These are phyloP conservation scores for Chamaedrilus cognettii DNA, from an alignment of 2,888 invertebrate species.

Conservation along the genomic window DNA sequence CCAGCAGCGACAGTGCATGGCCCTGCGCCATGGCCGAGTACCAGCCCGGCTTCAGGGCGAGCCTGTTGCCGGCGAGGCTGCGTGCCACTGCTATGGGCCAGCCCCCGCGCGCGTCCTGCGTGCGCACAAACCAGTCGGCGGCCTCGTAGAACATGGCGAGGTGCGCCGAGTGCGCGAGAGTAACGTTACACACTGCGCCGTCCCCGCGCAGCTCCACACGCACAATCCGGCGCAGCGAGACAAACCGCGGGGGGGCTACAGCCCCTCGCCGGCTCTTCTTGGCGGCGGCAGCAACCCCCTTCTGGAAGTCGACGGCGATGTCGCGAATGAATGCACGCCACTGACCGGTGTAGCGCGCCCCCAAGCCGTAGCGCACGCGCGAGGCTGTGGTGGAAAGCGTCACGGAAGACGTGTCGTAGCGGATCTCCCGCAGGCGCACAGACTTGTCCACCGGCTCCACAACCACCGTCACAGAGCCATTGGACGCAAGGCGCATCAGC, in stretches of 20 bases:
- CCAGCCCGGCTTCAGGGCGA: slow-evolving; percentile 83
- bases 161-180: slow-evolving; percentile 73
- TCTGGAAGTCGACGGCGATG: slow-evolving; percentile 86
- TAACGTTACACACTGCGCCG: slow-evolving; percentile 55
- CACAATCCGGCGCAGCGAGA: slow-evolving; percentile 39
- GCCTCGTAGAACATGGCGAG: slow-evolving; percentile 88
- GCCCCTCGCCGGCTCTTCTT: slow-evolving; percentile 41
- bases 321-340: slow-evolving; percentile 86
- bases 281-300: slow-evolving; percentile 67
- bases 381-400: slow-evolving; percentile 72
- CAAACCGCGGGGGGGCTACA: no score
- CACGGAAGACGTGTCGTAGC: slow-evolving; percentile 77
- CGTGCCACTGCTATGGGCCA: slow-evolving; percentile 85
- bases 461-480: slow-evolving; percentile 79
- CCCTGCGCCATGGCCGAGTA: slow-evolving; percentile 99
- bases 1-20: slow-evolving; percentile 87
- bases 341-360: slow-evolving; percentile 39
- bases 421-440: slow-evolving; percentile 72
- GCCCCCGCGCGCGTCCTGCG: slow-evolving; percentile 87
- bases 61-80: slow-evolving; percentile 67
- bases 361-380: slow-evolving; percentile 86
- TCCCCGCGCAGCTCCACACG: slow-evolving; percentile 50
- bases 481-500: slow-evolving; percentile 70
- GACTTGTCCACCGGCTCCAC: slow-evolving; percentile 66
- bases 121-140: slow-evolving; percentile 86